These are phyloP conservation scores for Heliconius hermathena DNA, from an alignment of 1,140 invertebrate genomes.

Conservation along the genomic window DNA sequence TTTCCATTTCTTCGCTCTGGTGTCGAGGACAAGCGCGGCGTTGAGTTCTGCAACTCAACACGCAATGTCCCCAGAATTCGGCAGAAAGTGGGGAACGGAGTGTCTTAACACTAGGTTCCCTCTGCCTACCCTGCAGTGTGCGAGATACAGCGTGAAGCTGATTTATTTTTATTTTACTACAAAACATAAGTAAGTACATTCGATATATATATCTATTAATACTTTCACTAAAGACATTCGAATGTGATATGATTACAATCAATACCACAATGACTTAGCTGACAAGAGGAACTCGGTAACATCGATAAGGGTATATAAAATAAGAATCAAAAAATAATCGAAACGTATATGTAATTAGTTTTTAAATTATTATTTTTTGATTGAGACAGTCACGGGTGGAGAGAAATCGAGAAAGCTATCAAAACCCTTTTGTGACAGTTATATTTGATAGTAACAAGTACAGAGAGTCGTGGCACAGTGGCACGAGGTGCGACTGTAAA, in stretches of 20 bases:
- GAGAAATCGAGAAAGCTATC: neutral
- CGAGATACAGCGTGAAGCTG: no score
- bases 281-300: neutral
- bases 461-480: no score
- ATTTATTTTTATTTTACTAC: no score
- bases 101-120: no score
- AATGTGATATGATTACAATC: constrained; percentile 9
- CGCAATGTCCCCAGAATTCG: no score
- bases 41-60: no score
- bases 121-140: no score
- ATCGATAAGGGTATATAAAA: neutral
- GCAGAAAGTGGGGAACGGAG: no score
- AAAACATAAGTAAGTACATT: no score
- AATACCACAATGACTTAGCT: neutral
- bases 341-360: neutral
- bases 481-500: no score
- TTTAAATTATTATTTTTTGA: neutral
- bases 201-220: neutral
- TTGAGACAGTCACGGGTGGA: neutral
- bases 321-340: constrained; percentile 7
- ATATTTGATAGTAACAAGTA: neutral
- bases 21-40: no score
- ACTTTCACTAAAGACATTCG: neutral
- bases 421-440: neutral
- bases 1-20: no score